A percentile compares a stretch with the other conserved stretches of the same genome.
Conservation (phyloP, 2,888 invertebrate species). For the Pycnomerus fuliginosus region DNA sequence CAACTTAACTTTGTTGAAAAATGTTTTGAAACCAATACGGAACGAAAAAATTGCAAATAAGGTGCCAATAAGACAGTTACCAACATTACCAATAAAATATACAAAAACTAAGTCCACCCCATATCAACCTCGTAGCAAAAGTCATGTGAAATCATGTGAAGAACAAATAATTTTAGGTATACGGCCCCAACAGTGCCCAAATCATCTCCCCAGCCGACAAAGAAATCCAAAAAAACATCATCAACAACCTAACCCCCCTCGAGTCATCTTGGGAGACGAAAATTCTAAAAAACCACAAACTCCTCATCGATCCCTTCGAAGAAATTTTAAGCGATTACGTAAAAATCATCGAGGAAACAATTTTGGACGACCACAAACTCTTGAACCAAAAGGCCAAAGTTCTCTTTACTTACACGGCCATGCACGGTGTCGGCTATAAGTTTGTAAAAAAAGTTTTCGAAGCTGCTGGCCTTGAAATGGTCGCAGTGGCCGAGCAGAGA, state of each 20-base stretch:
- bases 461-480: constrained; percentile 69
- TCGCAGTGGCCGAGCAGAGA: constrained; percentile 72
- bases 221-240: constrained; percentile 77
- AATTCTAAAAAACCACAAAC: constrained; percentile 54
- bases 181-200: constrained; percentile 94
- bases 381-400: constrained; percentile 59
- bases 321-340: constrained; percentile 71
- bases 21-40: too few species aligned
- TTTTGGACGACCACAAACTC: constrained; percentile 58
- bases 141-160: too few species aligned
- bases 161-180: constrained; percentile 59
- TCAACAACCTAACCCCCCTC: constrained; percentile 74
- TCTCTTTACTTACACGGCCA: constrained; percentile 84
- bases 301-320: constrained; percentile 68
- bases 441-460: constrained; percentile 76
- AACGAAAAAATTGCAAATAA: too few species aligned
- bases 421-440: constrained; percentile 95
- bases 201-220: constrained; percentile 91
- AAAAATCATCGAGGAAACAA: constrained; percentile 56
- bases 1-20: too few species aligned
- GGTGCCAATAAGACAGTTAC: too few species aligned
- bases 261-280: constrained; percentile 75
- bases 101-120: too few species aligned
- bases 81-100: too few species aligned
- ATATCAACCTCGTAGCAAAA: too few species aligned